Conservation (phyloP, 2,113 vertebrate species). For the Semicossyphus pulcher region DNA sequence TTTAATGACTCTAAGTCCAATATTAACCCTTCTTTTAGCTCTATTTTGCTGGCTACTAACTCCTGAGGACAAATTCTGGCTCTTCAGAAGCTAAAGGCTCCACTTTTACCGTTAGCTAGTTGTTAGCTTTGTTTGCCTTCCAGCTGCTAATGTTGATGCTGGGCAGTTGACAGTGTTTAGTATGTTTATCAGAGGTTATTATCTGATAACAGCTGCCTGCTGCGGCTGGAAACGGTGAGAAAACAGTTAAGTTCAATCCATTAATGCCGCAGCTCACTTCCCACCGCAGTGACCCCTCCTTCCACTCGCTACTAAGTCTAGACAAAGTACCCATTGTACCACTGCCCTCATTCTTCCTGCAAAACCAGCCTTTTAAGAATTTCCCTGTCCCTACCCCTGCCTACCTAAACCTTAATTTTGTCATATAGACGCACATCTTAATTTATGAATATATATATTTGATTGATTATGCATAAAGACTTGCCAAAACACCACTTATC, state of each 20-base stretch:
- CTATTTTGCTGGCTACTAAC: too few species aligned
- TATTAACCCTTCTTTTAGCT: too few species aligned
- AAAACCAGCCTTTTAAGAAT: constrained; percentile 65
- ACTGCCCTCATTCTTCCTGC: constrained; percentile 70
- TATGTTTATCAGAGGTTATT: background rate
- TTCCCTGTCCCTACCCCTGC: constrained; percentile 45
- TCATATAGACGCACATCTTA: constrained; percentile 5
- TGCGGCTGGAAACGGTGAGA: background rate
- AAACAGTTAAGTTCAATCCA: constrained; percentile 52
- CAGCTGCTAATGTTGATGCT: too few species aligned
- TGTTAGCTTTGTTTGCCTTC: too few species aligned
- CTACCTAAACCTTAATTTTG: constrained; percentile 27
- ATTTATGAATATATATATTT: constrained; percentile 34
- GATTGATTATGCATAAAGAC: constrained; percentile 39
- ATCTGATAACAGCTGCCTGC: background rate
- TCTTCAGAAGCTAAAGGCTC: too few species aligned
- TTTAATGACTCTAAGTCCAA: too few species aligned
- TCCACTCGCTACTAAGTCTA: constrained; percentile 26
- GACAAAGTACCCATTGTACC: constrained; percentile 82
- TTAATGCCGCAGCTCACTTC: constrained; percentile 54
- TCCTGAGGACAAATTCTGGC: too few species aligned
- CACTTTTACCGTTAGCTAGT: too few species aligned
- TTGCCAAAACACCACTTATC: constrained; percentile 62
- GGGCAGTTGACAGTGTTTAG: too few species aligned
- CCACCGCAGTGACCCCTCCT: constrained; percentile 46